Evolutionary conservation across 2,113 vertebrate genomes (phyloP).

Genomic region (Agelaius phoeniceus): DNA sequence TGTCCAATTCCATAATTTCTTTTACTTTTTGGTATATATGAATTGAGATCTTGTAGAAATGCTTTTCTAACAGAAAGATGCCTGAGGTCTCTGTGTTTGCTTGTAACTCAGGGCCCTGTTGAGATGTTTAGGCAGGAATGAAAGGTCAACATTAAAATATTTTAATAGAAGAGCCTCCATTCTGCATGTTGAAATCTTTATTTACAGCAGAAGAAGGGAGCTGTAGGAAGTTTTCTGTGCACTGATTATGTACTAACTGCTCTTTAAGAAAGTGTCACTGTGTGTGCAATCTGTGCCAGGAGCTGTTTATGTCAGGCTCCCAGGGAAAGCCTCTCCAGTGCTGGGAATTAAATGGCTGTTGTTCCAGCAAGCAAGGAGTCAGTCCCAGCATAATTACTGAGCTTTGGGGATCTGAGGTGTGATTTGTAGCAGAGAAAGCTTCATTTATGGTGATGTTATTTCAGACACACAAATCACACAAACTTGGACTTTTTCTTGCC

Average conservation of each 20-base stretch:
- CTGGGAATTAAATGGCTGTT: background rate
- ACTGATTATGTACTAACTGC: background rate
- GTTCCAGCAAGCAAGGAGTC: background rate
- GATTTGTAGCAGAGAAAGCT: background rate
- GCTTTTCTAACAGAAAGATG: background rate
- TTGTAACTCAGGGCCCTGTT: background rate
- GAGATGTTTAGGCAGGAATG: background rate
- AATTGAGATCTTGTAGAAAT: background rate
- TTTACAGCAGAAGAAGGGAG: background rate
- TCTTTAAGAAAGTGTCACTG: background rate
- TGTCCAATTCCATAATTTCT: background rate
- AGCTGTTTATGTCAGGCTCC: background rate
- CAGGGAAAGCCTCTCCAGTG: background rate
- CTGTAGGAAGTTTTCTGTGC: background rate
- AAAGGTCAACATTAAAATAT: background rate
- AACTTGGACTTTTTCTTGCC: background rate
- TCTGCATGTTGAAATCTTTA: background rate
- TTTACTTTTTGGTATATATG: background rate
- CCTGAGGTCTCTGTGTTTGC: fast-evolving
- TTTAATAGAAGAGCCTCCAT: background rate
- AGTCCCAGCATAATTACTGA: background rate
- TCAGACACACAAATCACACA: background rate
- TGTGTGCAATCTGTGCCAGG: background rate
- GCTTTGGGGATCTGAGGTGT: background rate
- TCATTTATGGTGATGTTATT: background rate